phyloP scores from a whole-genome alignment of 2,888 invertebrate genomes.

The Cataglyphis albicans region DNA sequence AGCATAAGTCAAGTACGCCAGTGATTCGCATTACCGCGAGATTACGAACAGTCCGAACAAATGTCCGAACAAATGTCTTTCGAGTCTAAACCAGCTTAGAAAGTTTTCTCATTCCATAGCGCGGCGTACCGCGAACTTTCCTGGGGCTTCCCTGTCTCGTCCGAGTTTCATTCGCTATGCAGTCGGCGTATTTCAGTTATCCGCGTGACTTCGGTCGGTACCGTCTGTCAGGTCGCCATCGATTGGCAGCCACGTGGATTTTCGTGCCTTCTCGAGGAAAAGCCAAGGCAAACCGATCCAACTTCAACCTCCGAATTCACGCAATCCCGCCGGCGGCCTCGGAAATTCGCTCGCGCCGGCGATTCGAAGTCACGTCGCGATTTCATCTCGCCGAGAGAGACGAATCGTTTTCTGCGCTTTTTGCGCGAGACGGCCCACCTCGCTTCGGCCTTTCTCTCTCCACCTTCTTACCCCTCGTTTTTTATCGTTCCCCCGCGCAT shows the following conservation, averaged over 20 bases:
- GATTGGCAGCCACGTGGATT: conserved; percentile 61
- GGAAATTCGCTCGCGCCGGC: conserved; percentile 58
- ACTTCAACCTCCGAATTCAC: conserved; percentile 67
- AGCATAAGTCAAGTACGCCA: conserved; percentile 45
- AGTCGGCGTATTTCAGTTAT: conserved; percentile 72
- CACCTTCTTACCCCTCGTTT: conserved; percentile 31
- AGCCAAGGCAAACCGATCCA: conserved; percentile 28
- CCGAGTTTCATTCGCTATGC: conserved; percentile 70
- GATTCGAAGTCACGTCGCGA: conserved; percentile 71
- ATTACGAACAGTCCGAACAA: conserved; percentile 65
- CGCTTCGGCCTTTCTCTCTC: conserved; percentile 16
- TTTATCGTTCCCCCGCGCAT: conserved; percentile 37
- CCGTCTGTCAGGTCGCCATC: conserved; percentile 36
- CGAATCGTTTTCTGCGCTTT: conserved; percentile 68
- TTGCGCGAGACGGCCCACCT: conserved; percentile 54
- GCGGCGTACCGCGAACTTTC: conserved; percentile 54
- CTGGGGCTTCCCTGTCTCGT: conserved; percentile 49
- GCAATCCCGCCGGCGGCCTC: conserved; percentile 52
- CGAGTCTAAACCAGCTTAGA: conserved; percentile 68
- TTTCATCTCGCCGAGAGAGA: conserved; percentile 68
- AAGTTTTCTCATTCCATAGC: conserved; percentile 73
- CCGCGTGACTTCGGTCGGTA: conserved; percentile 48
- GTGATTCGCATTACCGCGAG: conserved; percentile 67
- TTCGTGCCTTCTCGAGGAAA: conserved; percentile 46
- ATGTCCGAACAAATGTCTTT: conserved; percentile 71